Evolutionary conservation across 2,888 invertebrate species (phyloP).

Genomic region (Rhagonycha fulva): DNA sequence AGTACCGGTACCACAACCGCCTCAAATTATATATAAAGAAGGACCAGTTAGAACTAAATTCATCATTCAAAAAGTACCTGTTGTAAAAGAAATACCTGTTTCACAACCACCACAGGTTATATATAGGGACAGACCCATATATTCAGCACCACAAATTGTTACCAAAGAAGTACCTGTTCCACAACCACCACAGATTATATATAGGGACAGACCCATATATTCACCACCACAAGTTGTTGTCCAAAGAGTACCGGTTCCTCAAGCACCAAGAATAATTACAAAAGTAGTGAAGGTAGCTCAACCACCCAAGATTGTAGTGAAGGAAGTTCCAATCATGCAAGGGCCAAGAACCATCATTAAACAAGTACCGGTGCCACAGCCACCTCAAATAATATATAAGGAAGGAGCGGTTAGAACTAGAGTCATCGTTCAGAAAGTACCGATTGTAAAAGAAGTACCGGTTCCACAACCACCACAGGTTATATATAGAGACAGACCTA

Average conservation of each 20-base stretch:
- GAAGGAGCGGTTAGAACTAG: background rate
- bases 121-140: background rate
- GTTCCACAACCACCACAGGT: background rate
- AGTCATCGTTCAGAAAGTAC: background rate
- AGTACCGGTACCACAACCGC: background rate
- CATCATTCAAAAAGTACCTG: background rate
- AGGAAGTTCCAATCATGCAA: constrained; percentile 8
- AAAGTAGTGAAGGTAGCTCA: constrained; percentile 7
- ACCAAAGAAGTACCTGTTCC: too few species aligned
- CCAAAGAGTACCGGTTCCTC: background rate
- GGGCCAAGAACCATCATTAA: background rate
- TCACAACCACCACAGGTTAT: background rate
- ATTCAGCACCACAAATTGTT: too few species aligned
- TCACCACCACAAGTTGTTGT: background rate
- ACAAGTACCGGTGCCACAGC: background rate
- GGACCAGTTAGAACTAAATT: background rate
- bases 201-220: background rate
- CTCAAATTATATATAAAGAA: background rate
- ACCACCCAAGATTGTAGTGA: constrained; percentile 8
- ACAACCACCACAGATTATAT: too few species aligned
- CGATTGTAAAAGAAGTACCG: background rate
- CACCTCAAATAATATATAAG: background rate
- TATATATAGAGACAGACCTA: too few species aligned
- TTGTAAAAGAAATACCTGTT: background rate
- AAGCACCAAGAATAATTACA: constrained; percentile 6